Base-by-base conservation (phyloP, 2,797 vertebrate species). In the Syngnathus rostellatus region DNA sequence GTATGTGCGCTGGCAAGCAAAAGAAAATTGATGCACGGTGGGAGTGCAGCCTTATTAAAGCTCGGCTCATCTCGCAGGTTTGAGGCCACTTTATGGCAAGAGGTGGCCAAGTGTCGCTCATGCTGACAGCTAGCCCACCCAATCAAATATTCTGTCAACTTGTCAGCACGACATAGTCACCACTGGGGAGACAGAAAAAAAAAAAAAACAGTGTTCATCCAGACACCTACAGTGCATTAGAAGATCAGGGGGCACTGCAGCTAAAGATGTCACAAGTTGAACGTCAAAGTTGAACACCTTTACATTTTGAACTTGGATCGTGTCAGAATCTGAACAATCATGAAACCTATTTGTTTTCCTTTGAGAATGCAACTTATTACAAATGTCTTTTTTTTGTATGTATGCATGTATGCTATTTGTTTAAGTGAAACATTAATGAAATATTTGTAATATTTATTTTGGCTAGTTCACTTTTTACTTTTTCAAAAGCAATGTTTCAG, bases 111-210 rank as follows among this genome's bases (percentile, higher is more conserved):
- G 60, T 23, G 40, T 62, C 41, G 11, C 60, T 62, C 21, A 62
- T 12, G n/a, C 40, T 62, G 60, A 62, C 60, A 62, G 60, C 60
- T 14, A 14, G 60, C n/a, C 60, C 60, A 23, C 40, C 60, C 60
- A 62, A 23, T 62, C 60, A 62, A 62, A 43, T 23, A 43, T 1
- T 14, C 11, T 43, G 40, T 6, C 60, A 62, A n/a, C 60, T 21
- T 62, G 40, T 62, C 60, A 62, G 60, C n/a, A 14, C 40, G 40
- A 61, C 59, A 43, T 8, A n/a, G 17, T 41, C 16, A 40, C 19
- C 58, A 60, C 38, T 41, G 19, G 58, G 58, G 58, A 60, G n/a
- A 58, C 57, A 17, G 31, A 38, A n/a, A 9, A 5, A 31, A 31
- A 31, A 31, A 12, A 43, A 43, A 43, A 43, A 11, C 10, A 2